Percentiles rank a stretch among this genome's conserved stretches.
Evolutionary conservation across 2,888 invertebrate genomes (phyloP).

Genomic region (Cosmopolites sordidus): DNA sequence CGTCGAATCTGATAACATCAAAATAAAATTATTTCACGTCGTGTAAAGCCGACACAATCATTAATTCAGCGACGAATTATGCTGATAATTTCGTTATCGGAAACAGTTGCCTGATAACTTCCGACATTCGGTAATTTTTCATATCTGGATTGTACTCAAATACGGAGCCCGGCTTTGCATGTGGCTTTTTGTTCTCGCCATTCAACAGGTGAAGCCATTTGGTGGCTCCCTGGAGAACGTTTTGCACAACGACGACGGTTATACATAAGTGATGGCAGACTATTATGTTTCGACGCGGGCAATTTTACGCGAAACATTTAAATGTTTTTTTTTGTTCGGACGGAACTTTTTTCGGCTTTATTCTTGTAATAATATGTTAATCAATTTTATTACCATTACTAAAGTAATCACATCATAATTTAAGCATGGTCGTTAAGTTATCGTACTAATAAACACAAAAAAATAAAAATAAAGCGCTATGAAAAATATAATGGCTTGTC

Average conservation of each 20-base stretch:
- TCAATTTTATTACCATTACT: no score
- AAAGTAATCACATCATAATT: no score
- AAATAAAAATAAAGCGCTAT: no score
- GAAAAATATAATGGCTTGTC: no score
- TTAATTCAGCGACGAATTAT: slow-evolving; percentile 15
- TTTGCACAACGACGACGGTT: slow-evolving; percentile 2
- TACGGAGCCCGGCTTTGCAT: slow-evolving; percentile 4
- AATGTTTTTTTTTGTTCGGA: neutral
- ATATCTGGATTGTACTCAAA: slow-evolving; percentile 3
- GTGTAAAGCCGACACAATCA: slow-evolving; percentile 8
- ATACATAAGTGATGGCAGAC: slow-evolving; percentile 2
- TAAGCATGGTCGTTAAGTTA: no score
- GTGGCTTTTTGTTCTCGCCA: slow-evolving; percentile 10
- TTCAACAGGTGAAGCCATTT: slow-evolving; percentile 3
- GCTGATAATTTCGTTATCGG: slow-evolving; percentile 16
- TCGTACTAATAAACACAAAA: no score
- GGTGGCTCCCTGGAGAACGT: slow-evolving; percentile 1
- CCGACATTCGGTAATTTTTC: slow-evolving; percentile 20
- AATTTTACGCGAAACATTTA: neutral
- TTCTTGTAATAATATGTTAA: no score
- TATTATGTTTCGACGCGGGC: slow-evolving; percentile 1
- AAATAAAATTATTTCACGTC: slow-evolving; percentile 15
- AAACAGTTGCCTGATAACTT: slow-evolving; percentile 15
- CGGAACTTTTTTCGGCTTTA: no score
- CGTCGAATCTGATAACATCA: slow-evolving; percentile 3